Evolutionary conservation across 2,888 invertebrate species (phyloP), one percentile per base, ranked within the genome.

Genomic region (Polyploca ridens): DNA sequence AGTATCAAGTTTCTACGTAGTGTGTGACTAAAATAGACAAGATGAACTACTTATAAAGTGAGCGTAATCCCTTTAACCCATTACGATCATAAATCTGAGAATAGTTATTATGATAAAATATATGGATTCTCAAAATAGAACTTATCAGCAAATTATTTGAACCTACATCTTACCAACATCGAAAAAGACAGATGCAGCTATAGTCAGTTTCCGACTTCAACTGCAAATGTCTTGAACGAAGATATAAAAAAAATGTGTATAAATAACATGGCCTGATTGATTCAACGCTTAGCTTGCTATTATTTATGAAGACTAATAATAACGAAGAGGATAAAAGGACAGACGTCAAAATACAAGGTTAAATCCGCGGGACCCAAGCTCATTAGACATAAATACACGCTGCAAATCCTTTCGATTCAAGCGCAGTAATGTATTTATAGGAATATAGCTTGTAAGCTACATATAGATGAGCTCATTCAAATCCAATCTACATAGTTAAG

Each of bases 401-500:
- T 46, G 10, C n/a, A 54, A 54, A 54, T 49, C 19, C 19, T 19
- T 19, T 54, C 19, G 19, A 54, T 54, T 8, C 16, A 54, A 54
- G 1, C 14, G 19, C 54, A 19, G 19, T 54, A 54, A 19, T 54
- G 54, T 14, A 54, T 54, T 54, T 54, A 41, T 41, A 54, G 10
- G 10, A 54, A 54, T 54, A 54, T 19, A 54, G 54, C 54, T 19
- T 54, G 19, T 54, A 19, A 54, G 19, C 54, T 54, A 19, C 54
- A 19, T 54, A 54, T 54, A 54, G 54, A 54, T 54, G 54, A 7
- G 10, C n/a, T 54, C 54, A 54, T 54, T 19, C 54, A 54, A 54
- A 54, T n/a, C 19, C 54, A 54, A 54, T 54, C 54, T 54, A 19
- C 54, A 54, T 54, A 54, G 54, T 7, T 54, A 54, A 54, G 19